Percentiles rank a stretch among this genome's conserved stretches.
Conservation (phyloP, 2,113 vertebrate species). For the Urocitellus parryii region DNA sequence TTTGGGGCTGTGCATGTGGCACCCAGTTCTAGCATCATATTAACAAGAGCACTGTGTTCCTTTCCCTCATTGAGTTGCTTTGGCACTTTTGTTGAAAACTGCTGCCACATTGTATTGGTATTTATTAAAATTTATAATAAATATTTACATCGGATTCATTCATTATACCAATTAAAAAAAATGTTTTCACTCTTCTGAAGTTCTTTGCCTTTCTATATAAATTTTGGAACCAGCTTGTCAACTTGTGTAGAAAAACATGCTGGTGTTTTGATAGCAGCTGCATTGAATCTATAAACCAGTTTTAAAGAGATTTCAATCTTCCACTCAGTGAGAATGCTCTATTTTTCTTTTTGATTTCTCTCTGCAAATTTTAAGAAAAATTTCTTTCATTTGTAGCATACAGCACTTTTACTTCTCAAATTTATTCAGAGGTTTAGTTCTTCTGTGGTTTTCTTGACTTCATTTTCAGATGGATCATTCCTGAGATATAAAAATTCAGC, state of each 20-base stretch:
- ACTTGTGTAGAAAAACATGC: not conserved
- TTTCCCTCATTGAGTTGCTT: not conserved
- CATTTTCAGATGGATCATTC: not conserved
- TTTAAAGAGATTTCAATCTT: not conserved
- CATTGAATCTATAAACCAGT: not conserved
- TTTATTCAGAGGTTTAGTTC: not conserved
- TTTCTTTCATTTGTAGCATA: not conserved
- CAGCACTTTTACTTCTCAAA: not conserved
- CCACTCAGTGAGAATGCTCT: not conserved
- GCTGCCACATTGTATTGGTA: not conserved
- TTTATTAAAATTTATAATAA: not conserved
- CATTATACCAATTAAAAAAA: not conserved
- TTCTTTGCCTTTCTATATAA: not conserved
- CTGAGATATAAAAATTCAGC: not conserved
- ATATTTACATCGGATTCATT: not conserved
- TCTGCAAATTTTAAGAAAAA: not conserved
- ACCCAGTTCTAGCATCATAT: not conserved
- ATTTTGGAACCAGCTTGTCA: not conserved
- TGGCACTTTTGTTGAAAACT: slow-evolving; percentile 7
- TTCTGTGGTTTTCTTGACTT: not conserved
- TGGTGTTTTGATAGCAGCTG: not conserved
- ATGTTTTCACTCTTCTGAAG: not conserved
- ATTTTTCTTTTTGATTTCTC: not conserved
- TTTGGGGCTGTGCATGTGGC: not conserved
- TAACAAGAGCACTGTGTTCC: not conserved